These are phyloP conservation scores for Stictonetta naevosa DNA, from an alignment of 2,113 vertebrate species.

Conservation along the genomic window DNA sequence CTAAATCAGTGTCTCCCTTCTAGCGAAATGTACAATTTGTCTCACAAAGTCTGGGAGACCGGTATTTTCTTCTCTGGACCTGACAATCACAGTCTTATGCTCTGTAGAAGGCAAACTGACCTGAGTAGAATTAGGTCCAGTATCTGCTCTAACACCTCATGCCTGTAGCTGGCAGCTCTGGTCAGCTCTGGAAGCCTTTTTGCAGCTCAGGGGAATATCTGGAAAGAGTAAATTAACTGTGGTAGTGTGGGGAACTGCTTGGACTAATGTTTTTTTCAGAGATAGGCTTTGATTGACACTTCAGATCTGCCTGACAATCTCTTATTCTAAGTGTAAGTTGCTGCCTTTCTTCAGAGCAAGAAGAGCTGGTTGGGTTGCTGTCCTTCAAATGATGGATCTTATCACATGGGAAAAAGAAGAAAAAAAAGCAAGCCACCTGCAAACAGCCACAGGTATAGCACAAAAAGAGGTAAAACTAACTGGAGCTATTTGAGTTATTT, in stretches of 20 bases:
- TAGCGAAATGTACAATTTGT: background rate
- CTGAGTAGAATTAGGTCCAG: background rate
- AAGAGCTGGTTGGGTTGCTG: constrained; percentile 39
- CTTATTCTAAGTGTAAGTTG: constrained; percentile 34
- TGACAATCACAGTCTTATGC: background rate
- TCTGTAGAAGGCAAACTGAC: constrained; percentile 26
- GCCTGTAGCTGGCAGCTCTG: constrained; percentile 28
- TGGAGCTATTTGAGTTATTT: background rate
- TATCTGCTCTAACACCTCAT: background rate
- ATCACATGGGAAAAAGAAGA: background rate
- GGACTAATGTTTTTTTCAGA: constrained; percentile 33
- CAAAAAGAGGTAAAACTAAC: constrained; percentile 21
- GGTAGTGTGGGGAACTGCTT: constrained; percentile 16
- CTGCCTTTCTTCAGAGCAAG: constrained; percentile 32
- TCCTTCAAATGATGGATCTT: constrained; percentile 43
- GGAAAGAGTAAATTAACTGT: constrained; percentile 21
- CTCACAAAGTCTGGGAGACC: background rate
- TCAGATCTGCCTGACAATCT: constrained; percentile 58
- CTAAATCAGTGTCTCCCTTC: background rate
- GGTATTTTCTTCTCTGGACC: background rate
- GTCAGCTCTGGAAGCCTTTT: background rate
- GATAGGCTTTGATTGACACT: constrained; percentile 59
- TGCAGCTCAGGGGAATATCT: constrained; percentile 33
- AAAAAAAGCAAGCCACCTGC: background rate
- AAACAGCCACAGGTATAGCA: constrained; percentile 23